Conservation (phyloP, 2,888 invertebrate genomes). For the Orgyia antiqua region DNA sequence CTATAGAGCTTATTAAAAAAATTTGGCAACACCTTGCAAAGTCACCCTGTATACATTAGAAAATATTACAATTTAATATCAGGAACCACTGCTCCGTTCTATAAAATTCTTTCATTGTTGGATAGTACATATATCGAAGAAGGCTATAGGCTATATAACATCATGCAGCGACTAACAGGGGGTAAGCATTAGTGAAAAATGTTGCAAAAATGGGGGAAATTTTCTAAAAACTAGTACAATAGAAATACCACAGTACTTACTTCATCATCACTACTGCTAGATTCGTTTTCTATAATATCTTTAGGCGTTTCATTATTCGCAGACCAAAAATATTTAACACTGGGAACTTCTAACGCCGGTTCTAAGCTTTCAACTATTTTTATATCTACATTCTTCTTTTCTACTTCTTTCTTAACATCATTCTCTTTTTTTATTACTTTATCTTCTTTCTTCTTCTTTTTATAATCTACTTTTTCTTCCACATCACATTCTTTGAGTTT, state of each 20-base stretch:
- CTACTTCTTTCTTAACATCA: conserved; percentile 10
- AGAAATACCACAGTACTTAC: conserved; percentile 30
- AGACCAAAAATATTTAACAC: conserved; percentile 62
- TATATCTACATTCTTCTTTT: conserved; percentile 19
- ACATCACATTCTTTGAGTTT: conserved; percentile 26
- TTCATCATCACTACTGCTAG: conserved; percentile 66
- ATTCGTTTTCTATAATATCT: conserved; percentile 33
- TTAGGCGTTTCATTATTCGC: conserved; percentile 21
- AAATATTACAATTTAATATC: too few species aligned
- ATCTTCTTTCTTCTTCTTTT: conserved; percentile 23
- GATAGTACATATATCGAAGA: too few species aligned
- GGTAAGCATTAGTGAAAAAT: background rate
- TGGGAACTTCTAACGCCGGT: conserved; percentile 53
- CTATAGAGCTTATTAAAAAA: too few species aligned
- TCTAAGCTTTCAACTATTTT: conserved; percentile 40
- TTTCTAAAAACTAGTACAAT: too few species aligned
- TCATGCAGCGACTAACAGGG: too few species aligned
- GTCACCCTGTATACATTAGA: too few species aligned
- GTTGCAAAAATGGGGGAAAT: too few species aligned
- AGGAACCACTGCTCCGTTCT: too few species aligned
- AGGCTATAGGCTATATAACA: too few species aligned
- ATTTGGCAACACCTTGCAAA: too few species aligned
- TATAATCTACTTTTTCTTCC: conserved; percentile 22
- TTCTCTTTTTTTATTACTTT: conserved; percentile 8
- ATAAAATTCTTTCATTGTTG: too few species aligned